phyloP scores from a whole-genome alignment of 1,140 invertebrate species.

The Drosophila insularis region DNA sequence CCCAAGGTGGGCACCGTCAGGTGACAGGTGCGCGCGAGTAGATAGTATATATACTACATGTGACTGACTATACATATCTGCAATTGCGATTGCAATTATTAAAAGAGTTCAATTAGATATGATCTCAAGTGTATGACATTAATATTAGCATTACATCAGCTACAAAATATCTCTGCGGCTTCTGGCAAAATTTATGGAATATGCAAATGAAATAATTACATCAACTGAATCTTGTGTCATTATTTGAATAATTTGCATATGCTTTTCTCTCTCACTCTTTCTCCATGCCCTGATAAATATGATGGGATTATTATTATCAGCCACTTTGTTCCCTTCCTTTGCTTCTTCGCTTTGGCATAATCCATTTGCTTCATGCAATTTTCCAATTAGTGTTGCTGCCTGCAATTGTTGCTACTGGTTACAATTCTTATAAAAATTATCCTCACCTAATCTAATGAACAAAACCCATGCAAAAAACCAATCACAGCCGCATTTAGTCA shows the following conservation, averaged over 20 bases:
- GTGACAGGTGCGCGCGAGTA: slow-evolving; percentile 49
- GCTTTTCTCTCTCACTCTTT: not conserved
- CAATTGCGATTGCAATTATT: slow-evolving; percentile 23
- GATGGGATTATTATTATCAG: not conserved
- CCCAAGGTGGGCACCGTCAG: slow-evolving; percentile 46
- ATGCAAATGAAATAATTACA: not conserved
- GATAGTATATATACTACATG: not conserved
- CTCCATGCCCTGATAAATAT: not conserved
- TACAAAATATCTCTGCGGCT: slow-evolving; percentile 12
- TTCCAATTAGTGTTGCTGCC: slow-evolving; percentile 2
- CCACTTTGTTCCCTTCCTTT: not conserved
- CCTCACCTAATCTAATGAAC: slow-evolving; percentile 31
- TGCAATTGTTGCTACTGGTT: slow-evolving; percentile 5
- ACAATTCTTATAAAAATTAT: slow-evolving; percentile 8
- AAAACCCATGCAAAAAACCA: slow-evolving; percentile 48
- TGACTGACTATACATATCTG: slow-evolving; percentile 5
- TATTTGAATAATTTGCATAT: too few relatives aligned
- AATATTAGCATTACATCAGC: slow-evolving; percentile 71
- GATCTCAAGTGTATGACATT: slow-evolving; percentile 48
- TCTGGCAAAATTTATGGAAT: not conserved
- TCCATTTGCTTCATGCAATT: slow-evolving; percentile 5
- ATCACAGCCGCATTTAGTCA: slow-evolving; percentile 74
- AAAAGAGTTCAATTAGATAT: slow-evolving; percentile 39
- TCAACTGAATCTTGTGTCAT: too few relatives aligned
- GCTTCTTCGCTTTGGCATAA: not conserved